phyloP scores from a whole-genome alignment of 92 coral and sea anemone genomes.

The Nematostella vectensis region DNA sequence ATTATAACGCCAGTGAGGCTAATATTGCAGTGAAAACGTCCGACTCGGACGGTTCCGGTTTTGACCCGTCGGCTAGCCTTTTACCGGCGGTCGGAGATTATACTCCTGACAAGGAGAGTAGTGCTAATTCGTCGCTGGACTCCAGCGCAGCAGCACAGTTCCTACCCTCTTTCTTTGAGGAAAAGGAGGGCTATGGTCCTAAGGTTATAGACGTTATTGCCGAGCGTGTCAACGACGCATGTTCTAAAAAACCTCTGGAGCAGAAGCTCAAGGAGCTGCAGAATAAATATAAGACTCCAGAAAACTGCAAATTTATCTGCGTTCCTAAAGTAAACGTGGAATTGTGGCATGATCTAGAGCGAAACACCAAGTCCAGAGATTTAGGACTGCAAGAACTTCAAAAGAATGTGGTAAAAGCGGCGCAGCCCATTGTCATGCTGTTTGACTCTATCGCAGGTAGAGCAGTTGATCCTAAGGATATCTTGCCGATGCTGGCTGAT shows the following conservation, averaged over 20 bases:
- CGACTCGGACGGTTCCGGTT: too few relatives aligned
- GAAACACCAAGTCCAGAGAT: conserved; percentile 12
- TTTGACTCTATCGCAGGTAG: neutral
- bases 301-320: conserved; percentile 17
- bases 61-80: too few relatives aligned
- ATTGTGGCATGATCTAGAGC: conserved; percentile 31
- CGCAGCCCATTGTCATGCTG: conserved; percentile 12
- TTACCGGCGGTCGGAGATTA: too few relatives aligned
- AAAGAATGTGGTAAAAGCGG: conserved; percentile 29
- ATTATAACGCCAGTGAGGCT: too few relatives aligned
- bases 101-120: too few relatives aligned
- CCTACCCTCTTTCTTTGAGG: neutral
- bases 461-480: neutral
- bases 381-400: conserved; percentile 20
- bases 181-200: conserved; percentile 15
- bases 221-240: conserved; percentile 20
- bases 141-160: too few relatives aligned
- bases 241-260: conserved; percentile 15
- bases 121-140: too few relatives aligned
- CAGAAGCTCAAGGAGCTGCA: neutral
- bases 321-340: conserved; percentile 30
- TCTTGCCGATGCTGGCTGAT: conserved; percentile 12
- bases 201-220: conserved; percentile 27
- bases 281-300: conserved; percentile 8
- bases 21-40: too few relatives aligned